These are phyloP conservation scores for Tetragnatha montana DNA, from an alignment of 2,888 invertebrate species.

Conservation along the genomic window DNA sequence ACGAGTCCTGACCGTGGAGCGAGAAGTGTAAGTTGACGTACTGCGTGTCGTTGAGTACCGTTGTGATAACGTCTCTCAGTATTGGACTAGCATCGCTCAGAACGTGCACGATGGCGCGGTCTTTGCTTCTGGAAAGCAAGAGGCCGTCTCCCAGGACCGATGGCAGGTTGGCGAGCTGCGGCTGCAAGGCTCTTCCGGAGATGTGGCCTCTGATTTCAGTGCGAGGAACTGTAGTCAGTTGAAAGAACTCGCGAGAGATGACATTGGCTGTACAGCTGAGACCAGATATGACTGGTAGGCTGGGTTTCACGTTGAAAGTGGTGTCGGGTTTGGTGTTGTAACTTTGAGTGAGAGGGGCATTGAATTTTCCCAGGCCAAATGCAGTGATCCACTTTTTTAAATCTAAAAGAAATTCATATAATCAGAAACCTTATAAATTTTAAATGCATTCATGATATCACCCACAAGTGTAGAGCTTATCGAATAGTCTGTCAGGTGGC, in stretches of 20 bases:
- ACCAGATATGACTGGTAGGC: conserved; percentile 73
- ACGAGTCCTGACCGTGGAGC: conserved; percentile 84
- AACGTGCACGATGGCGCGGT: conserved; percentile 81
- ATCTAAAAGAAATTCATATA: conserved; percentile 34
- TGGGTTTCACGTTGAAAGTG: conserved; percentile 54
- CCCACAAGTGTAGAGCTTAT: too few species aligned
- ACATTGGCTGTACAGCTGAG: conserved; percentile 72
- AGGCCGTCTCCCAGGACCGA: conserved; percentile 84
- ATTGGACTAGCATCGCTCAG: conserved; percentile 93
- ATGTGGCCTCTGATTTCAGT: conserved; percentile 69
- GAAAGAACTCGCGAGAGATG: conserved; percentile 71
- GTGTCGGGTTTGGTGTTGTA: conserved; percentile 31
- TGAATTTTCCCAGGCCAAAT: conserved; percentile 70
- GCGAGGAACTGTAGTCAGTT: conserved; percentile 72
- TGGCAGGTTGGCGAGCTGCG: conserved; percentile 71
- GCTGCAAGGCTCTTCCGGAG: conserved; percentile 50
- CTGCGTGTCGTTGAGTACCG: conserved; percentile 92
- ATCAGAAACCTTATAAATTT: neutral
- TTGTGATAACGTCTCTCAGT: conserved; percentile 92
- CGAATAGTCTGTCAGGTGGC: too few species aligned
- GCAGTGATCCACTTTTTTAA: conserved; percentile 71
- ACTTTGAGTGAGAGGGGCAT: conserved; percentile 50
- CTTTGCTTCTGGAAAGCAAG: conserved; percentile 83
- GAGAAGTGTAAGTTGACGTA: conserved; percentile 85
- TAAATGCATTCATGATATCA: too few species aligned